These are phyloP conservation scores for Bugulina stolonifera DNA, from an alignment of 2,888 invertebrate genomes.

Conservation along the genomic window DNA sequence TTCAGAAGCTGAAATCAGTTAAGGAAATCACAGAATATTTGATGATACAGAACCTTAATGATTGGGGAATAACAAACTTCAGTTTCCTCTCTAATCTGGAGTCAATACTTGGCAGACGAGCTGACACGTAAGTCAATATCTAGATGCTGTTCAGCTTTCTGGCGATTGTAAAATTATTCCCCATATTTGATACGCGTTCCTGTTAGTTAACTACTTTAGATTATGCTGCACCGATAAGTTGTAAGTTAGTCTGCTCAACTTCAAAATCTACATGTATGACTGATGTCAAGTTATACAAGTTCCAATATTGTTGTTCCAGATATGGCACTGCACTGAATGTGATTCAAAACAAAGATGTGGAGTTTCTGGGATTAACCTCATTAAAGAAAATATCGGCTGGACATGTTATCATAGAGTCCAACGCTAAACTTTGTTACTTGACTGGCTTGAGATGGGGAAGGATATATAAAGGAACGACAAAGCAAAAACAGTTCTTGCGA, in stretches of 20 bases:
- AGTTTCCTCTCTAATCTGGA: slow-evolving; percentile 87
- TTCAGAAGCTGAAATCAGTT: slow-evolving; percentile 83
- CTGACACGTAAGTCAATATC: slow-evolving; percentile 77
- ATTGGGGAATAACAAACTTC: slow-evolving; percentile 75
- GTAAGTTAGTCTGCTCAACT: too few species aligned
- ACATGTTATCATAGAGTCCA: slow-evolving; percentile 79
- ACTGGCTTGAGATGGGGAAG: slow-evolving; percentile 43
- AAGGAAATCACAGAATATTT: slow-evolving; percentile 87
- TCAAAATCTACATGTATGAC: too few species aligned
- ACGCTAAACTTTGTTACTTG: slow-evolving; percentile 79
- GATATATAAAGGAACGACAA: slow-evolving; percentile 29
- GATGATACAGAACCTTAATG: slow-evolving; percentile 75
- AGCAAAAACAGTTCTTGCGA: not conserved
- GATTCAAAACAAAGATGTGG: slow-evolving; percentile 53
- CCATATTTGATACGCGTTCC: too few species aligned
- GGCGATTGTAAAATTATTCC: too few species aligned
- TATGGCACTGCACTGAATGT: slow-evolving; percentile 29
- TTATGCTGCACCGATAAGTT: too few species aligned
- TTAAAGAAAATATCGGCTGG: slow-evolving; percentile 80
- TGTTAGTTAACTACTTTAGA: too few species aligned
- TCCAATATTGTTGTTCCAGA: slow-evolving; percentile 23
- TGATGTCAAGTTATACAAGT: too few species aligned
- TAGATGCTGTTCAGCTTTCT: too few species aligned
- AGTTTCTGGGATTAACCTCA: slow-evolving; percentile 74
- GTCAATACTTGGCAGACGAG: slow-evolving; percentile 81